phyloP scores from a whole-genome alignment of 1,140 invertebrate species.

The Musca domestica region DNA sequence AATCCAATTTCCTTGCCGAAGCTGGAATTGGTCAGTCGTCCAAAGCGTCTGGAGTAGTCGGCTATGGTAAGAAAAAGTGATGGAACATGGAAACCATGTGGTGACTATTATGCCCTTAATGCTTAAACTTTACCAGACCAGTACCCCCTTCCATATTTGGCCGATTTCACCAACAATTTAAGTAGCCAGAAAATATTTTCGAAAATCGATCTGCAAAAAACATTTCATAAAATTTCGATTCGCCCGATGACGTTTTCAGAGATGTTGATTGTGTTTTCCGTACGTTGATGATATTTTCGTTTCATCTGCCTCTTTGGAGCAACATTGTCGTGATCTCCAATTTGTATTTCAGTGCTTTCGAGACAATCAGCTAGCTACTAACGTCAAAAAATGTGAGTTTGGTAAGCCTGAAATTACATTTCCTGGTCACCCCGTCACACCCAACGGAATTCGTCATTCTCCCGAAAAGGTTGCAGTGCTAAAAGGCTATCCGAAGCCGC shows the following conservation, averaged over 20 bases:
- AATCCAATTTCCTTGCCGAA: background rate
- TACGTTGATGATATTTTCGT: constrained; percentile 58
- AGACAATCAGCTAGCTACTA: constrained; percentile 36
- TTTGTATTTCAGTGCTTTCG: constrained; percentile 32
- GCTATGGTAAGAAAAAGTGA: background rate
- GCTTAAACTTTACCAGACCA: background rate
- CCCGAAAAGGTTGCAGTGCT: background rate
- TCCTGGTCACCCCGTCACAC: background rate
- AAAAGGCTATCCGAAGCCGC: background rate
- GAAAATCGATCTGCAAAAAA: constrained; percentile 15
- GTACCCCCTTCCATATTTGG: background rate
- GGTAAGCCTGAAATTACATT: constrained; percentile 34
- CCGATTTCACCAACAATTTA: background rate
- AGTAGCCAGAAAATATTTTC: background rate
- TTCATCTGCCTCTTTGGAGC: constrained; percentile 35
- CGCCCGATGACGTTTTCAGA: constrained; percentile 44
- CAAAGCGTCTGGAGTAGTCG: background rate
- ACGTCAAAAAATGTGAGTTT: constrained; percentile 39
- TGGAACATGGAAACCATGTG: background rate
- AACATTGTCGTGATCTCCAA: constrained; percentile 39
- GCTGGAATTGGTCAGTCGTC: background rate
- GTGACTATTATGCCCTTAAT: background rate
- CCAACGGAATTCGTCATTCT: background rate
- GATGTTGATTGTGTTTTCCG: constrained; percentile 46
- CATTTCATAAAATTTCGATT: background rate